Percentiles rank a stretch among this genome's conserved stretches.
phyloP scores from a whole-genome alignment of 2,888 invertebrate species.

The Pterobdella sp. region DNA sequence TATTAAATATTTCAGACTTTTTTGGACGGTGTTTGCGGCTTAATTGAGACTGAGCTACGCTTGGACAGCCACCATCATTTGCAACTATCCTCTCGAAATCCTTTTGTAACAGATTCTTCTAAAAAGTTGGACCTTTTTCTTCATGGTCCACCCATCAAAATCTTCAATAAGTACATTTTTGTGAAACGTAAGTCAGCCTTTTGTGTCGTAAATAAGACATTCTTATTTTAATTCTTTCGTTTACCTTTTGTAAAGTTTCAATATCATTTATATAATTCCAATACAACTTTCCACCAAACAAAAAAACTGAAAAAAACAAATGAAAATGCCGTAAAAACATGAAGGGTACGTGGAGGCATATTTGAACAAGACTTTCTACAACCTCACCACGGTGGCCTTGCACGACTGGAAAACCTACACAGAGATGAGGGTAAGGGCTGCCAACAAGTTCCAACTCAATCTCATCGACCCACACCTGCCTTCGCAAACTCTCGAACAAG shows the following conservation, averaged over 20 bases:
- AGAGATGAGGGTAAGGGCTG: slow-evolving; percentile 87
- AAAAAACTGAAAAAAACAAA: no score
- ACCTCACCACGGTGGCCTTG: slow-evolving; percentile 87
- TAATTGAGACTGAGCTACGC: slow-evolving; percentile 84
- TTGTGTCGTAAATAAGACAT: background rate
- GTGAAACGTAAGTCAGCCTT: slow-evolving; percentile 56
- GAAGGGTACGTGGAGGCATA: slow-evolving; percentile 70
- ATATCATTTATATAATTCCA: no score
- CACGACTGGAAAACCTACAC: slow-evolving; percentile 96
- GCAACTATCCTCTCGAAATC: slow-evolving; percentile 61
- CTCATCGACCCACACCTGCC: slow-evolving; percentile 88
- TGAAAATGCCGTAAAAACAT: no score
- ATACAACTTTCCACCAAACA: no score
- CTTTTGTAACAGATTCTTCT: slow-evolving; percentile 57
- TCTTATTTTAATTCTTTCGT: background rate
- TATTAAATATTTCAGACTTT: slow-evolving; percentile 42
- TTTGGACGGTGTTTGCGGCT: slow-evolving; percentile 65
- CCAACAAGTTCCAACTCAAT: slow-evolving; percentile 68
- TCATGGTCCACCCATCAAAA: slow-evolving; percentile 55
- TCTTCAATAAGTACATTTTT: slow-evolving; percentile 59
- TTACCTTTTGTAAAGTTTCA: no score
- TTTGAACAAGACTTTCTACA: slow-evolving; percentile 88
- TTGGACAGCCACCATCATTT: slow-evolving; percentile 85
- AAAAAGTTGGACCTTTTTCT: slow-evolving; percentile 61
- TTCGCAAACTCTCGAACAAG: slow-evolving; percentile 88